A percentile compares a stretch with the other conserved stretches of the same genome.
Evolutionary conservation across 2,113 vertebrate species (phyloP).

Genomic region (Astatoreochromis straeleni): DNA sequence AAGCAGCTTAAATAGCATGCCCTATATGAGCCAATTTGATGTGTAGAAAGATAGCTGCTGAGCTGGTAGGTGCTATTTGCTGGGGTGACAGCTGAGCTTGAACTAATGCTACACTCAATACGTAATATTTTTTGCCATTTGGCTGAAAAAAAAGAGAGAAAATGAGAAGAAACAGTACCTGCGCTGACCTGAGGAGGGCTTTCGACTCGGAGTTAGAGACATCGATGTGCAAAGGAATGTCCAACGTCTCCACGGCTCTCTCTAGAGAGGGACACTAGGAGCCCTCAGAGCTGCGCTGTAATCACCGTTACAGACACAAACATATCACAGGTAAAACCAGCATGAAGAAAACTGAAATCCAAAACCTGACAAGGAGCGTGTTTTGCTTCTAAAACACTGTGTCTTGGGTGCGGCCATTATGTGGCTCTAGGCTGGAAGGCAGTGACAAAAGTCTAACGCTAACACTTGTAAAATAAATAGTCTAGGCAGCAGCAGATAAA

Average conservation of each 20-base stretch:
- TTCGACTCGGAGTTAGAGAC: conserved; percentile 75
- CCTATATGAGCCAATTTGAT: not conserved
- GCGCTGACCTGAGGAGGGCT: conserved; percentile 81
- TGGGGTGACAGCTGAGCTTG: not conserved
- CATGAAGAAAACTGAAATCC: not conserved
- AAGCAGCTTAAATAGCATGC: not conserved
- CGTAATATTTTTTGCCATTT: not conserved
- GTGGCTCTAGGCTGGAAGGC: not conserved
- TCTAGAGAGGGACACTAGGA: conserved; percentile 23
- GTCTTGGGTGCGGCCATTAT: not conserved
- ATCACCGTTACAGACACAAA: not conserved
- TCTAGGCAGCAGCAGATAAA: conserved; percentile 17
- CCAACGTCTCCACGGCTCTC: conserved; percentile 10
- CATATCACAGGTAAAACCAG: not conserved
- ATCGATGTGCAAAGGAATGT: conserved; percentile 39
- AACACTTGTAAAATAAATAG: not conserved
- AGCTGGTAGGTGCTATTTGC: not conserved
- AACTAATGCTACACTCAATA: not conserved
- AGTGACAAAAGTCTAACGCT: not conserved
- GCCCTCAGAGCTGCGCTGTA: conserved; percentile 29
- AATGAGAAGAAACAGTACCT: conserved; percentile 69
- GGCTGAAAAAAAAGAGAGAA: not conserved
- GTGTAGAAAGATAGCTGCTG: not conserved
- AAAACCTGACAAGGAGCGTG: not conserved
- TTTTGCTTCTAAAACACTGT: not conserved